A percentile compares a stretch with the other conserved stretches of the same genome.
Evolutionary conservation across 2,113 vertebrate genomes (phyloP).

Genomic region (Sciurus niger): DNA sequence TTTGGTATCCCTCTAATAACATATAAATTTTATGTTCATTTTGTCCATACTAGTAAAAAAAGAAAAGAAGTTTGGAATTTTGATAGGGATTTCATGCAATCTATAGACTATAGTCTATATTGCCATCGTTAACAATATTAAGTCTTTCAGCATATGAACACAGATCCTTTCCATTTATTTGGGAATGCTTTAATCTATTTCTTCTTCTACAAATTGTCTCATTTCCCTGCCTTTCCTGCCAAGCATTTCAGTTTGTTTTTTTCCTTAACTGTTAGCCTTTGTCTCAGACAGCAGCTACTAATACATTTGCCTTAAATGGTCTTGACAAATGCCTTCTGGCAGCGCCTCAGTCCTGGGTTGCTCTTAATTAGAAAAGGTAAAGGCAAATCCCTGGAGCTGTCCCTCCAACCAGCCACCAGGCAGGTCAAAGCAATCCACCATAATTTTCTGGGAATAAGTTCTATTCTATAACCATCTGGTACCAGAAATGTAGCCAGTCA

Average conservation of each 20-base stretch:
- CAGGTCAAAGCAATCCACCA: neutral
- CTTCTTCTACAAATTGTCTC: neutral
- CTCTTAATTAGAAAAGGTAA: constrained; percentile 30
- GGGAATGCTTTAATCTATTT: neutral
- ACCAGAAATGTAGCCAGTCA: neutral
- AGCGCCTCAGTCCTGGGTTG: neutral
- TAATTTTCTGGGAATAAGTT: neutral
- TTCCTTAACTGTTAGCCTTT: neutral
- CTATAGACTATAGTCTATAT: neutral
- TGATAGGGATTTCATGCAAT: neutral
- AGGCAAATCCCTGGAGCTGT: neutral
- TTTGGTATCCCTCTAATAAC: neutral
- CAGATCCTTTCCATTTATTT: neutral
- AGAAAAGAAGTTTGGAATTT: neutral
- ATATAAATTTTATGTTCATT: constrained; percentile 16
- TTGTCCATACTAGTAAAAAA: constrained; percentile 4
- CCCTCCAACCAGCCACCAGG: neutral
- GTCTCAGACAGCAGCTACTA: neutral
- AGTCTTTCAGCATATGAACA: neutral
- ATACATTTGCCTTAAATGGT: constrained; percentile 37
- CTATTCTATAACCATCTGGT: neutral
- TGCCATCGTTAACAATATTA: neutral
- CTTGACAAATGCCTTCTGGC: neutral
- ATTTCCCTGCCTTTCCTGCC: constrained; percentile 37
- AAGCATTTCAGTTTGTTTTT: constrained; percentile 27